Evolutionary conservation across 2,888 invertebrate species (phyloP), one percentile per base, ranked within the genome.

Genomic region (Xanthia icteritia): DNA sequence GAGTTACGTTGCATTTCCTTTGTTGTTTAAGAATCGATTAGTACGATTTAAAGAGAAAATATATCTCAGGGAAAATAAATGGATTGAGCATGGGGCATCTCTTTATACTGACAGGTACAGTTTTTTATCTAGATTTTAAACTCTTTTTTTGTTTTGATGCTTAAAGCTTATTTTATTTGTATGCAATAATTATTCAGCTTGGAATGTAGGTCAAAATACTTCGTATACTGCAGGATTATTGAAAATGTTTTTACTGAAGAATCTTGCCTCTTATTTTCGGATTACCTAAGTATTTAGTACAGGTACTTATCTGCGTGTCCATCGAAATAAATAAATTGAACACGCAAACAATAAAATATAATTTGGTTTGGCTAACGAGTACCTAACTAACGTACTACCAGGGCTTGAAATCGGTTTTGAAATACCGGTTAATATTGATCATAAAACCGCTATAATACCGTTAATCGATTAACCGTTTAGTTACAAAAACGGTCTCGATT

Each of bases 1-100:
- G n/a, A 70, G 60, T 54, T 73, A 56, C 5, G 2, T n/a, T 61
- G 36, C 58, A 61, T 75, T 76, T 74, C 58, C 72, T 74, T 76
- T 81, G 42, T 56, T 70, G 23, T 45, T 72, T 45, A 39, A n/a
- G 2, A 54, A 73, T 73, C n/a, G 36, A 77, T 75, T 68, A 51
- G 31, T 61, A 42, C 23, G n/a, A 66, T 27, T 60, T 60, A n/a
- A 13, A 56, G 2, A 15, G 27, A 58, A 56, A 13, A 56, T n/a
- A 56, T 54, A n/a, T n/a, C n/a, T 56, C 13, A 3, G 9, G 20
- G 54, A 3, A 23, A 54, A 54, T 56, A n/a, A 31, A 61, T 31
- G 20, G 1, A 64, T 39, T 54, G 20, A 45, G 20, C 17, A n/a
- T 8, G 17, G 17, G 48, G 15, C 31, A 23, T 13, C 13, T 51